Evolutionary conservation across 1,140 invertebrate species (phyloP), one percentile per base, ranked within the genome.

Genomic region (Papilio aristodemus): DNA sequence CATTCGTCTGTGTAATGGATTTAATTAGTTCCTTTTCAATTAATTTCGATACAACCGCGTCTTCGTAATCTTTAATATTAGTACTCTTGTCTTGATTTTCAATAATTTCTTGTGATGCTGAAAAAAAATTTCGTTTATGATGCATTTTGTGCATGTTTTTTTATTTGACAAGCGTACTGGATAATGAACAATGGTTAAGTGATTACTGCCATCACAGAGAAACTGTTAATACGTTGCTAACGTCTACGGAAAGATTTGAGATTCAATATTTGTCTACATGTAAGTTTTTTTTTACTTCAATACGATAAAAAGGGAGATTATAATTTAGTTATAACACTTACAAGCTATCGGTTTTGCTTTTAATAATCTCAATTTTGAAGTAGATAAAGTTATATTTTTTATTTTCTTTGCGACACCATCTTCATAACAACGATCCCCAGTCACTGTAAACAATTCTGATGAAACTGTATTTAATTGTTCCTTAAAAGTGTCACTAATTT

Each of bases 21-120:
- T 89, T 90, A 0, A 86, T 77, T 0, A 79, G 67, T 32, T 78
- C 70, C n/a, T 84, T 80, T 62, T 89, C 85, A 19, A 87, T 71
- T 3, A 86, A 62, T 6, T 81, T 78, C 37, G 68, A 70, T 13
- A 63, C 58, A 0, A 74, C 82, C 8, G 79, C 58, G 2, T 87
- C 79, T 38, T 73, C 72, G 22, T 85, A 87, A 1, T 76, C 69
- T 0, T 67, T 67, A 0, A 80, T 72, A 7, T 66, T 72, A 7
- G 79, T 73, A 14, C 74, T 71, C 41, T 72, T 74, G 4, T 71
- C 54, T 6, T 71, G 39, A 54, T 54, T 54, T 9, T 81, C 69
- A 9, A 68, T 68, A 38, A 79, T 68, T 73, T 87, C 69, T 41
- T 78, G 79, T 19, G 75, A 67, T 0, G 58, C 83, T 85, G 69